Conservation (phyloP, 2,113 vertebrate genomes). For the Cricetomys ansorgei region DNA sequence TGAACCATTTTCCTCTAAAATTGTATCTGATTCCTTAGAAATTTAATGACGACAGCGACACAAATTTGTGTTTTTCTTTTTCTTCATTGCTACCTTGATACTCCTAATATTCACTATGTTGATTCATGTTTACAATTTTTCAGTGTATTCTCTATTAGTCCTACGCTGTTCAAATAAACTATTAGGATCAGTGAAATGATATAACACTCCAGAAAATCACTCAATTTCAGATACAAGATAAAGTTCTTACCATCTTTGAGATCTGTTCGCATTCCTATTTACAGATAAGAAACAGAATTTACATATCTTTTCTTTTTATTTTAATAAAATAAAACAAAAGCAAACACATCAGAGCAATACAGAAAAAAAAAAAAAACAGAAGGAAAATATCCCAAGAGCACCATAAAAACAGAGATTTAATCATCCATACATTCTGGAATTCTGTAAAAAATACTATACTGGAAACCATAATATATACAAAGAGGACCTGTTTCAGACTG, state of each 20-base stretch:
- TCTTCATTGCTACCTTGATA: neutral
- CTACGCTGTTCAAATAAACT: neutral
- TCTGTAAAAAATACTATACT: neutral
- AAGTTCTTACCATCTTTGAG: neutral
- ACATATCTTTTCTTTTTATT: neutral
- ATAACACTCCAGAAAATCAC: fast-evolving
- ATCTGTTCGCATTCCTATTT: neutral
- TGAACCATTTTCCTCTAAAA: neutral
- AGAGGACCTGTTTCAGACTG: neutral
- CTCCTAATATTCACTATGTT: neutral
- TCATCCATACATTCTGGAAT: neutral
- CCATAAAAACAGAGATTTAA: neutral
- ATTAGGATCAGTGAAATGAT: neutral
- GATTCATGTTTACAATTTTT: neutral
- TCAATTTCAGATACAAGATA: neutral
- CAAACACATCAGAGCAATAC: too few species aligned
- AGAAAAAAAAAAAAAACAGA: too few species aligned
- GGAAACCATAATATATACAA: neutral
- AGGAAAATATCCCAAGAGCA: neutral
- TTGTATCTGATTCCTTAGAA: neutral
- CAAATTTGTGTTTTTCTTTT: neutral
- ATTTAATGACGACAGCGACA: neutral
- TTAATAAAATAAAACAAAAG: neutral
- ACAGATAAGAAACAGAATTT: neutral
- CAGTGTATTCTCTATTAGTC: neutral